Conservation (phyloP, 2,113 vertebrate genomes). For the Melanocharis versteri region DNA sequence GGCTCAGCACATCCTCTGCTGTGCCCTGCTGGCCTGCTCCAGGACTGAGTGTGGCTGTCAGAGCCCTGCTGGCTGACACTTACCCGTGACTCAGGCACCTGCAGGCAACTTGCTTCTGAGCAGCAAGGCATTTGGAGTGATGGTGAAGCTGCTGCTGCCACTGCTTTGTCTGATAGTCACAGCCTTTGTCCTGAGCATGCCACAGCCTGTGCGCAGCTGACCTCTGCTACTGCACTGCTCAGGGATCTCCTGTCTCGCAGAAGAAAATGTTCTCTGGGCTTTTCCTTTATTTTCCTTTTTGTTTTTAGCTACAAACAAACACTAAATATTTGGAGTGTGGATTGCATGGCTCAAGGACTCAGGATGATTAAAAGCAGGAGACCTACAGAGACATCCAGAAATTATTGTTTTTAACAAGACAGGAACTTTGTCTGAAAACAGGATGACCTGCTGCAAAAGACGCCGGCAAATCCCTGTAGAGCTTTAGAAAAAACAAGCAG, state of each 20-base stretch:
- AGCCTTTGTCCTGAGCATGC: neutral
- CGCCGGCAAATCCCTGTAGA: conserved; percentile 63
- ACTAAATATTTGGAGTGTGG: neutral
- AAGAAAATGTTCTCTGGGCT: neutral
- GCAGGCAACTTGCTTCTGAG: neutral
- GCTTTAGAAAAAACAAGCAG: conserved; percentile 67
- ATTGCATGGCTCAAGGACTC: neutral
- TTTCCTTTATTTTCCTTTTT: neutral
- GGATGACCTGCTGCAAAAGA: conserved; percentile 68
- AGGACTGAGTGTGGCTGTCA: neutral
- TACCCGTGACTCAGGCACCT: neutral
- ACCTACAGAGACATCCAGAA: conserved; percentile 39
- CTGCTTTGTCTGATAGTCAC: neutral
- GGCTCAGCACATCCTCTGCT: neutral
- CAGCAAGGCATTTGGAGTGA: neutral
- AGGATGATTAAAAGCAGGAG: conserved; percentile 42
- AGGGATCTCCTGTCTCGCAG: neutral
- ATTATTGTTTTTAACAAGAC: conserved; percentile 61
- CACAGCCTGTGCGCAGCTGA: neutral
- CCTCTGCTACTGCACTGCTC: neutral
- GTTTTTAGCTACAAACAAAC: neutral
- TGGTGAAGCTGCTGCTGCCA: neutral
- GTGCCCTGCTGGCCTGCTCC: neutral
- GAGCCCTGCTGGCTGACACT: neutral
- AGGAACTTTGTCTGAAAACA: conserved; percentile 75